phyloP scores from a whole-genome alignment of 2,888 invertebrate species.

The Papilio gigon region DNA sequence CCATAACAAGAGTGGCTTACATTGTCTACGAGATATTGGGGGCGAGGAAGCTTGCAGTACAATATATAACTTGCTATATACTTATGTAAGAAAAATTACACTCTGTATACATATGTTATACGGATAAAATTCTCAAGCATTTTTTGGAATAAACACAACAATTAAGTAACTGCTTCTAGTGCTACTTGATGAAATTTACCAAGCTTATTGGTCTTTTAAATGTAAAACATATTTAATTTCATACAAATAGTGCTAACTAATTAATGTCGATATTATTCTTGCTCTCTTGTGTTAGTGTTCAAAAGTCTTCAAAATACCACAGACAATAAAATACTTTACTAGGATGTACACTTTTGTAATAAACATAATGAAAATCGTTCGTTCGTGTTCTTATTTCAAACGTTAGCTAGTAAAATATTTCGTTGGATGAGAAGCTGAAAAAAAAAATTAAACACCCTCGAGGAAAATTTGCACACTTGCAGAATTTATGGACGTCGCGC shows the following conservation, averaged over 20 bases:
- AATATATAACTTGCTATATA: background rate
- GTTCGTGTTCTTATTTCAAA: background rate
- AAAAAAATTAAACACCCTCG: constrained; percentile 47
- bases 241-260: no score
- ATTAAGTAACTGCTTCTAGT: no score
- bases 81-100: no score
- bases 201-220: no score
- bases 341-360: background rate
- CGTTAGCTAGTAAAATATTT: constrained; percentile 10
- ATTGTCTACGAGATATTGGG: background rate
- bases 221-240: no score
- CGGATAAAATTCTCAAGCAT: no score
- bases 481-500: constrained; percentile 65
- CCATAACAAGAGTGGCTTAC: constrained; percentile 32
- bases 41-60: background rate
- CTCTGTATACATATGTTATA: constrained; percentile 12
- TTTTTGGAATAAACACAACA: no score
- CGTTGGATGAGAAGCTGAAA: constrained; percentile 37
- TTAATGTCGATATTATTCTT: no score
- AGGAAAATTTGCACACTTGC: constrained; percentile 39
- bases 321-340: no score
- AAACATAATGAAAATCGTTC: background rate
- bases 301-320: no score
- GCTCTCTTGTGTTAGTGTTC: no score
- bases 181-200: no score